Evolutionary conservation across 2,797 vertebrate genomes (phyloP).

Genomic region (Martes flavigula): DNA sequence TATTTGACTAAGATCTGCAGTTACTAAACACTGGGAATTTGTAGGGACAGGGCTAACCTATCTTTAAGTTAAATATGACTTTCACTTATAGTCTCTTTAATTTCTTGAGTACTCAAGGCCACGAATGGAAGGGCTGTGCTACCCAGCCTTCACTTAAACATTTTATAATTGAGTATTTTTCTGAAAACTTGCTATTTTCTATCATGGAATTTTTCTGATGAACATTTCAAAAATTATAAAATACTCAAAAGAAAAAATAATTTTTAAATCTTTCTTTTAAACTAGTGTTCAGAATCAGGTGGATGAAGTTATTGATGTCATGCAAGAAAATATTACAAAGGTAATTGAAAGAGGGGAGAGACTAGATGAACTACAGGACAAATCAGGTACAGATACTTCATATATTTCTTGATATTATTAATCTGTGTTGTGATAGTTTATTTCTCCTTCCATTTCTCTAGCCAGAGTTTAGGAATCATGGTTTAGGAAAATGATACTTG

Average conservation of each 20-base stretch:
- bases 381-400: slow-evolving; percentile 90
- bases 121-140: neutral
- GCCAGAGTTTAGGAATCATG: neutral
- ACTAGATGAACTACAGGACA: slow-evolving; percentile 98
- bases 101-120: neutral
- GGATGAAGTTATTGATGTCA: slow-evolving; percentile 98
- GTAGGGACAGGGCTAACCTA: neutral
- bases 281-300: slow-evolving; percentile 98
- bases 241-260: slow-evolving; percentile 18
- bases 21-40: neutral
- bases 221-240: slow-evolving; percentile 33
- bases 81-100: neutral
- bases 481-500: neutral
- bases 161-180: slow-evolving; percentile 21
- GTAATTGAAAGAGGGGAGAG: slow-evolving; percentile 98
- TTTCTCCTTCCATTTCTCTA: neutral
- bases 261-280: slow-evolving; percentile 41
- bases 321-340: slow-evolving; percentile 99
- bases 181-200: neutral
- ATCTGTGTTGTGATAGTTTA: neutral
- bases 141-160: neutral
- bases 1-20: neutral
- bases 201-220: neutral
- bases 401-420: neutral
- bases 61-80: slow-evolving; percentile 22